Percentiles rank a stretch among this genome's conserved stretches.
These are phyloP conservation scores for Pogonocichla stellata DNA, from an alignment of 2,113 vertebrate genomes.

Conservation along the genomic window DNA sequence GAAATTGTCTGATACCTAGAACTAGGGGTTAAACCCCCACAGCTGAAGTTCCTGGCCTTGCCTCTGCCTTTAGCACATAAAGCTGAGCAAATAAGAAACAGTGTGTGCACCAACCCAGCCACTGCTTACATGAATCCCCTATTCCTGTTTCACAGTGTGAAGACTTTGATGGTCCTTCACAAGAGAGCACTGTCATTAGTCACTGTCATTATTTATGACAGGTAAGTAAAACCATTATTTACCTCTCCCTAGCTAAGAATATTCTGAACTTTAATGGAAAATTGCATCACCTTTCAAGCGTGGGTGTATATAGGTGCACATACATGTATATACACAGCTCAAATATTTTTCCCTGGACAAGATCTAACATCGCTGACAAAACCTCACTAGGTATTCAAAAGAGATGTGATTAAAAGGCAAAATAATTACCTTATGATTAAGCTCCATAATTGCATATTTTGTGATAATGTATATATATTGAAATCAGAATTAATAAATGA, in stretches of 20 bases:
- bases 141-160: background rate
- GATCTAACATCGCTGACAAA: background rate
- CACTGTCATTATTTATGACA: background rate
- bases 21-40: background rate
- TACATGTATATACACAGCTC: slow-evolving; percentile 11
- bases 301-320: background rate
- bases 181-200: background rate
- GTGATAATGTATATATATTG: background rate
- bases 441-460: background rate
- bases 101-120: background rate
- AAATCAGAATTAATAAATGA: background rate
- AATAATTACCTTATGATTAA: background rate
- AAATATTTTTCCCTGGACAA: slow-evolving; percentile 29
- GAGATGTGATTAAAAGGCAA: background rate
- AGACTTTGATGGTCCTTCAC: background rate
- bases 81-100: background rate
- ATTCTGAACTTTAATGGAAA: background rate
- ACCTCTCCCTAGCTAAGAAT: background rate
- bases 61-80: background rate
- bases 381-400: background rate
- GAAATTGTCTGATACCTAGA: background rate
- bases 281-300: slow-evolving; percentile 44
- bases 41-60: background rate
- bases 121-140: background rate
- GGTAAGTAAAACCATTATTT: background rate